A percentile compares a stretch with the other conserved stretches of the same genome.
Conservation (phyloP, 2,888 invertebrate genomes). For the Rhagonycha fulva region DNA sequence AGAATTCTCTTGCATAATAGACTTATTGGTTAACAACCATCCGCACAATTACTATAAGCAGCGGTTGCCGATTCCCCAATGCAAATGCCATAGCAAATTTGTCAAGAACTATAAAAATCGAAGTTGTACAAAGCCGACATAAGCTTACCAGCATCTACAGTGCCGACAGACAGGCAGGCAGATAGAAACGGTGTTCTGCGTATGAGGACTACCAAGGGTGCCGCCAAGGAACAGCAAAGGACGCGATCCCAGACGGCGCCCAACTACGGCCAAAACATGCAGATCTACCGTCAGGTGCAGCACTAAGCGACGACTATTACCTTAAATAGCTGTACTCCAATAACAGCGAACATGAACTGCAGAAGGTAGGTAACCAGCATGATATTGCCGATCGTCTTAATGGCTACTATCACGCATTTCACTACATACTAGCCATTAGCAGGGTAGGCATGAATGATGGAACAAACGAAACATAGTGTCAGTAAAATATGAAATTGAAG, state of each 20-base stretch:
- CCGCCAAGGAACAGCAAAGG: constrained; percentile 28
- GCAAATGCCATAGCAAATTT: constrained; percentile 25
- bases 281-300: constrained; percentile 52
- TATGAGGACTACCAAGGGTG: constrained; percentile 32
- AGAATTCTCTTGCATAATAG: constrained; percentile 31
- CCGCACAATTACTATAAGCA: constrained; percentile 41
- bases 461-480: constrained; percentile 48
- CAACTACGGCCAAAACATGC: constrained; percentile 51
- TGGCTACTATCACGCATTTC: constrained; percentile 99
- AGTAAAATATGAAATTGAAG: constrained; percentile 29
- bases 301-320: constrained; percentile 63
- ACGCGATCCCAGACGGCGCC: constrained; percentile 30
- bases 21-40: constrained; percentile 41
- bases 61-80: constrained; percentile 27
- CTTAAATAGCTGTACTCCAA: constrained; percentile 99
- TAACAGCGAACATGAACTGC: constrained; percentile 99
- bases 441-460: constrained; percentile 52
- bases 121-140: constrained; percentile 33
- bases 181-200: constrained; percentile 38
- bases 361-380: constrained; percentile 99
- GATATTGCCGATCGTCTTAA: constrained; percentile 99
- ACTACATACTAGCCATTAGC: constrained; percentile 87
- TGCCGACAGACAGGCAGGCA: constrained; percentile 48
- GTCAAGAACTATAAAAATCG: constrained; percentile 31
- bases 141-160: constrained; percentile 51